These are phyloP conservation scores for Chionomys nivalis DNA, from an alignment of 2,113 vertebrate species.

Conservation along the genomic window DNA sequence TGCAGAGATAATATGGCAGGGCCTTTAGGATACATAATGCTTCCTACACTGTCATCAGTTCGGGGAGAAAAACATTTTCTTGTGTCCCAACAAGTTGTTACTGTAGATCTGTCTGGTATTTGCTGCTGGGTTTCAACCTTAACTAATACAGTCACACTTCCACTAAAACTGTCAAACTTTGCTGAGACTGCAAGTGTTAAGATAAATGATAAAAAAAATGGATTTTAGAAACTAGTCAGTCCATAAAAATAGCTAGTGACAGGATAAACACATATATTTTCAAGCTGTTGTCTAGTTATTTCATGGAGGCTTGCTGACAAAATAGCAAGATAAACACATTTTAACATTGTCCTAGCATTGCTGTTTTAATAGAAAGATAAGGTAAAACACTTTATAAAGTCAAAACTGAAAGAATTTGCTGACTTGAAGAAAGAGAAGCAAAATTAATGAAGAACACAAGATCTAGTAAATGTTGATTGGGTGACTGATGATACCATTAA, in stretches of 20 bases:
- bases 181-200: not conserved
- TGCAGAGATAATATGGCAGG: not conserved
- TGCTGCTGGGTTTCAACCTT: not conserved
- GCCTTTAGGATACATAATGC: not conserved
- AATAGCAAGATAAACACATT: not conserved
- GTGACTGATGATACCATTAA: conserved; percentile 78
- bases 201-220: not conserved
- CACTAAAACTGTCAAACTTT: not conserved
- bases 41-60: not conserved
- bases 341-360: not conserved
- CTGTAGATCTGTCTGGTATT: not conserved
- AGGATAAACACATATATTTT: not conserved
- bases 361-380: conserved; percentile 20
- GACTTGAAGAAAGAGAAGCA: conserved; percentile 56
- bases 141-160: not conserved
- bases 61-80: not conserved
- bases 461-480: conserved; percentile 52
- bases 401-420: conserved; percentile 65
- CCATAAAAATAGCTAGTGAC: not conserved
- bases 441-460: conserved; percentile 63
- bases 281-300: not conserved
- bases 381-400: conserved; percentile 43
- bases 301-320: not conserved
- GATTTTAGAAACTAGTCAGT: conserved; percentile 25
- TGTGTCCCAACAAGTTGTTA: not conserved